Evolutionary conservation across 1,140 invertebrate genomes (phyloP).

Genomic region (Hyposmocoma kahamanoa): DNA sequence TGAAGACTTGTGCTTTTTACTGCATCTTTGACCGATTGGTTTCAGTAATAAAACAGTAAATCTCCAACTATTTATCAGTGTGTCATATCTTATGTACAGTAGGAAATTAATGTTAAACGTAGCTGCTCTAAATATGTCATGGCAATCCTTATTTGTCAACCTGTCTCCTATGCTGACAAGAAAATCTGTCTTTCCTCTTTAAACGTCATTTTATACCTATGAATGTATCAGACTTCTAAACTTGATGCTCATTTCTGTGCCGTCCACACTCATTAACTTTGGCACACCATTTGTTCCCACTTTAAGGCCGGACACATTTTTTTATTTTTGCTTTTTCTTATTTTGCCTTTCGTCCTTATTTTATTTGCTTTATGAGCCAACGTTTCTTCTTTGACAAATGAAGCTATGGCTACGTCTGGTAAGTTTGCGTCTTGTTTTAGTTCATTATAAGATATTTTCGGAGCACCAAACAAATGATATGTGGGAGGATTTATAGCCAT

Average conservation of each 20-base stretch:
- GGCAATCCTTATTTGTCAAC: too few relatives aligned
- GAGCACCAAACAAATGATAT: slow-evolving; percentile 3
- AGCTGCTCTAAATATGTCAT: too few relatives aligned
- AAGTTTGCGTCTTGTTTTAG: slow-evolving; percentile 15
- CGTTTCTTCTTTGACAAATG: slow-evolving; percentile 15
- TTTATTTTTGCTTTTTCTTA: background rate
- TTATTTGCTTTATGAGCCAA: background rate
- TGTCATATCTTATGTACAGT: too few relatives aligned
- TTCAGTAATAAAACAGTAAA: too few relatives aligned
- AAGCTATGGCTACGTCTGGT: background rate
- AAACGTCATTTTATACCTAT: too few relatives aligned
- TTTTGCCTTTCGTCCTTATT: background rate
- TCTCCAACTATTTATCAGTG: too few relatives aligned
- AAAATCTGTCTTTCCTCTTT: too few relatives aligned
- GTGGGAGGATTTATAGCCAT: background rate
- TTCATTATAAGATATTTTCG: slow-evolving; percentile 23
- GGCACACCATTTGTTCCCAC: slow-evolving; percentile 5
- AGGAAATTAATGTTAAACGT: too few relatives aligned
- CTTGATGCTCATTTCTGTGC: background rate
- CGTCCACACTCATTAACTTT: slow-evolving; percentile 2
- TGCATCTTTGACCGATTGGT: too few relatives aligned
- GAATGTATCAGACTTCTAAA: too few relatives aligned
- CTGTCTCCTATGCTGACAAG: too few relatives aligned
- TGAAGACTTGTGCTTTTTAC: too few relatives aligned
- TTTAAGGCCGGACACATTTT: background rate